These are phyloP conservation scores for Sialis fuliginosa DNA, from an alignment of 2,888 invertebrate species.

Conservation along the genomic window DNA sequence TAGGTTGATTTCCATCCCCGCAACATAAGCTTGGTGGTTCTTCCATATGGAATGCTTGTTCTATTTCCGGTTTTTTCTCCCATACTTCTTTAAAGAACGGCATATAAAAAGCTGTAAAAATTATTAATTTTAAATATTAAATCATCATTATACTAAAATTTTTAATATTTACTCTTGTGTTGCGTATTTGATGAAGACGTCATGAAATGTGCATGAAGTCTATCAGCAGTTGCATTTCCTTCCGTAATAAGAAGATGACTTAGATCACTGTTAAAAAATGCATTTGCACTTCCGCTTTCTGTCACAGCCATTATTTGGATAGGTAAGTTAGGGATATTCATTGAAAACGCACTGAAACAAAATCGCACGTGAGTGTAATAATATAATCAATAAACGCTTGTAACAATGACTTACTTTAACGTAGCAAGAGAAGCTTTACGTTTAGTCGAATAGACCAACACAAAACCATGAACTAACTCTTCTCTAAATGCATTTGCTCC, in stretches of 20 bases:
- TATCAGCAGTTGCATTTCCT: constrained; percentile 81
- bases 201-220: constrained; percentile 80
- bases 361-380: background rate
- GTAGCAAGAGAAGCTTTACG: constrained; percentile 88
- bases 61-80: constrained; percentile 90
- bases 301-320: constrained; percentile 90
- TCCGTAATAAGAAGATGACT: constrained; percentile 83
- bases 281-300: constrained; percentile 73
- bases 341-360: constrained; percentile 65
- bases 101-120: constrained; percentile 66
- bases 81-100: constrained; percentile 93
- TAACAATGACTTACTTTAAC: constrained; percentile 45
- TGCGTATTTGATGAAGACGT: constrained; percentile 72
- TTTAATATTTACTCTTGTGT: constrained; percentile 51
- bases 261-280: constrained; percentile 78
- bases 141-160: background rate
- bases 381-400: background rate
- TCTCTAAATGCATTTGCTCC: constrained; percentile 83
- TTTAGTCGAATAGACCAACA: constrained; percentile 87
- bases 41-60: constrained; percentile 80
- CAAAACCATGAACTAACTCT: constrained; percentile 86
- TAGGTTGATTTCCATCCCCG: constrained; percentile 40
- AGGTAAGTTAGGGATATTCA: constrained; percentile 82
- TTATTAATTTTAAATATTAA: constrained; percentile 3
- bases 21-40: constrained; percentile 47